Percentiles rank a stretch among this genome's conserved stretches.
Evolutionary conservation across 1,140 invertebrate genomes (phyloP).

Genomic region (Eriocheir sinensis): DNA sequence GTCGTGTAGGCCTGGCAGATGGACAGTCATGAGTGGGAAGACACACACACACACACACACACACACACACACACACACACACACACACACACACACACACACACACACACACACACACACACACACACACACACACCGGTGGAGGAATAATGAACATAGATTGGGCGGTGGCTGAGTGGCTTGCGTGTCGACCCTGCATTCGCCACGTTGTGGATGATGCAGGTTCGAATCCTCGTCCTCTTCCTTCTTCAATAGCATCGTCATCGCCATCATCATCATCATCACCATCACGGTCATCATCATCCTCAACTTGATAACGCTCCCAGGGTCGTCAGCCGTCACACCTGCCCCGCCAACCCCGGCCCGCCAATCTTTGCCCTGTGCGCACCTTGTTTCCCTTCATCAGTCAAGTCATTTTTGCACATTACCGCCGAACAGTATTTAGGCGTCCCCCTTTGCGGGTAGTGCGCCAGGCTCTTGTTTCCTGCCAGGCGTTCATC

Average conservation of each 20-base stretch:
- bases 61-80: slow-evolving; percentile 40
- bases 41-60: slow-evolving; percentile 48
- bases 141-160: too few species aligned
- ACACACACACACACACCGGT: slow-evolving; percentile 20
- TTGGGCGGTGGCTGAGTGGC: too few species aligned
- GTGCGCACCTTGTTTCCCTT: background rate
- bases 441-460: background rate
- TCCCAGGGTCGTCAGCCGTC: background rate
- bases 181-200: too few species aligned
- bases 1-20: background rate
- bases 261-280: background rate
- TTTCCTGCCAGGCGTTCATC: background rate
- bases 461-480: slow-evolving; percentile 1
- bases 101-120: slow-evolving; percentile 57
- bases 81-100: slow-evolving; percentile 14
- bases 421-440: background rate
- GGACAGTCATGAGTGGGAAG: background rate
- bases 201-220: too few species aligned
- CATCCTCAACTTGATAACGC: background rate
- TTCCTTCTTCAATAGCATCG: background rate
- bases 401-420: background rate
- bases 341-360: background rate
- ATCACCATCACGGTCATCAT: background rate
- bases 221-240: background rate
- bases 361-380: background rate